Evolutionary conservation across 2,113 vertebrate species (phyloP), one percentile per base, ranked within the genome.

Genomic region (Rhegmatorhina hoffmannsi): DNA sequence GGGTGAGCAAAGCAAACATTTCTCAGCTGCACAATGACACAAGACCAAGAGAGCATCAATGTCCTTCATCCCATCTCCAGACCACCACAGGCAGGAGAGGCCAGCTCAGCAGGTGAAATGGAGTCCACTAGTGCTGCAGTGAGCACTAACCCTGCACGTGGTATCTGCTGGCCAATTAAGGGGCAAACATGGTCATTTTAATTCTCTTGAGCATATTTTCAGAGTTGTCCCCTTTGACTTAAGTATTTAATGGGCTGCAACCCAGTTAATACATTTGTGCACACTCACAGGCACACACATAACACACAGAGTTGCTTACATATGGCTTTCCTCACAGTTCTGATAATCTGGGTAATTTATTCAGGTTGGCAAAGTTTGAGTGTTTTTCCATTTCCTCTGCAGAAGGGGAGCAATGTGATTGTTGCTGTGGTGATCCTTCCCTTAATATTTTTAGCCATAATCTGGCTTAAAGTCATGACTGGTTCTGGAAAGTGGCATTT

Each of bases 391-490:
- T 58, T 79, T 90, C 85, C 72, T 76, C 49, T 92, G 76, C 75
- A 81, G 81, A 80, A 85, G 38, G 20, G 25, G 25, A 82, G 58
- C 8, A 64, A 75, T 68, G 63, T 50, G 82, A 76, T 85, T 85
- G 85, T 90, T 96, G 82, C 85, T 95, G 96, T 94, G 79, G 92
- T 88, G 79, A 94, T 92, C 67, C 46, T 90, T 91, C 23, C 26
- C 43, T 87, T 90, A 83, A 83, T 91, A 91, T 73, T 90, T 96
- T 95, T 83, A 93, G 70, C 40, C 66, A 58, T 55, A 73, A 89
- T 92, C 25, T 73, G 74, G n/a, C n/a, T 91, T 68, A 76, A 93
- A 96, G 62, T 82, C 91, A 63, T 52, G 69, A 94, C 81, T 91
- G 52, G 34, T 56, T 95, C 62, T 76, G n/a, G 36, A 72, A 87